phyloP scores from a whole-genome alignment of 2,113 vertebrate genomes.

The Phalacrocorax aristotelis region DNA sequence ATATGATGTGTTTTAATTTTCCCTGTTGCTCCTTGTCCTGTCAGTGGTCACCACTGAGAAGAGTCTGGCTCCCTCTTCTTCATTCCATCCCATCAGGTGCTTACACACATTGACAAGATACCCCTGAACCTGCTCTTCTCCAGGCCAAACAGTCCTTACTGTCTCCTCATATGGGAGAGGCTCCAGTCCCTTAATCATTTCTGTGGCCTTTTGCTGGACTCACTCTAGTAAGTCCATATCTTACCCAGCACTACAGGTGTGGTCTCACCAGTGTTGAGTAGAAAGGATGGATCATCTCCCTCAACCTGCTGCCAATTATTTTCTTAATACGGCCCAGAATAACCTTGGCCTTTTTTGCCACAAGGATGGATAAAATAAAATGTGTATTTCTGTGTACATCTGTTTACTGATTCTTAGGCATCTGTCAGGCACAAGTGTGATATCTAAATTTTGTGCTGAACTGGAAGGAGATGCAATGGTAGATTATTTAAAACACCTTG shows the following conservation, averaged over 20 bases:
- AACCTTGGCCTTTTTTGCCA: background rate
- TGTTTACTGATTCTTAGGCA: background rate
- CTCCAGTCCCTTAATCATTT: background rate
- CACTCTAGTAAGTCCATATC: background rate
- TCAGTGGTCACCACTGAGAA: too few species aligned
- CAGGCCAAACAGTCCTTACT: background rate
- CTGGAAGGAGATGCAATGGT: background rate
- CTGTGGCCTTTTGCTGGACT: background rate
- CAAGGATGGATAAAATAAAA: background rate
- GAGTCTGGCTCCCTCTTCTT: background rate
- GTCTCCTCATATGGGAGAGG: background rate
- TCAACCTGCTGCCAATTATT: background rate
- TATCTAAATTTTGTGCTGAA: background rate
- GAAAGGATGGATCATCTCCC: background rate
- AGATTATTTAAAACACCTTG: background rate
- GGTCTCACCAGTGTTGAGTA: background rate
- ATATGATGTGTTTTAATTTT: too few species aligned
- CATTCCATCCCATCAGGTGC: background rate
- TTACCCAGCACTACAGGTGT: background rate
- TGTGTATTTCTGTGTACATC: background rate
- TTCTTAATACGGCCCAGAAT: background rate
- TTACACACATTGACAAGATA: background rate
- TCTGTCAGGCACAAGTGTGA: background rate
- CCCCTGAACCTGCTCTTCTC: background rate
- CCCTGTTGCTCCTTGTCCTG: too few species aligned